A percentile compares a stretch with the other conserved stretches of the same genome.
Conservation (phyloP, 1,140 invertebrate species). For the Anastrepha ludens region DNA sequence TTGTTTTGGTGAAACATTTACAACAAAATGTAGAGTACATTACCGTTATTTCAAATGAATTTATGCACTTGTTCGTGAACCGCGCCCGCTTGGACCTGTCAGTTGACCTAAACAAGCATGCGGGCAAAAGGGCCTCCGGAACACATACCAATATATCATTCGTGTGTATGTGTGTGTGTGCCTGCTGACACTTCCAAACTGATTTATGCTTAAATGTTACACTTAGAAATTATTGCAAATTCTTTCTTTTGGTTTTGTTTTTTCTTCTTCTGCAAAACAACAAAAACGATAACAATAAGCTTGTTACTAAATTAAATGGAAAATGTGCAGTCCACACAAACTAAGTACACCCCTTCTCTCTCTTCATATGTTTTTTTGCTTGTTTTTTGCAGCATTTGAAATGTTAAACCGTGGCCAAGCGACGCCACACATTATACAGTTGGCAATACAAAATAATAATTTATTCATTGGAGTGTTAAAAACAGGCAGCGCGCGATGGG, state of each 20-base stretch:
- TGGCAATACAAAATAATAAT: slow-evolving; percentile 6
- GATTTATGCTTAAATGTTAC: slow-evolving; percentile 36
- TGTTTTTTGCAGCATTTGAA: not conserved
- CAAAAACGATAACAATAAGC: not conserved
- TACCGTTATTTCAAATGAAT: not conserved
- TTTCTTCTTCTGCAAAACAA: not conserved
- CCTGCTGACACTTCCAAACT: not conserved
- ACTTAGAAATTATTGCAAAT: slow-evolving; percentile 52
- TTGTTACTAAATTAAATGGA: slow-evolving; percentile 16
- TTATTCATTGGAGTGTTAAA: not conserved
- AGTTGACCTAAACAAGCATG: not conserved
- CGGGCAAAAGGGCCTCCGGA: not conserved
- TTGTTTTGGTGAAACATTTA: slow-evolving; percentile 14
- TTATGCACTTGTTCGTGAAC: not conserved
- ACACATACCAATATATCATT: not conserved
- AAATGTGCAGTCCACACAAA: not conserved
- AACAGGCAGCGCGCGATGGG: no score
- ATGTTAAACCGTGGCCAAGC: not conserved
- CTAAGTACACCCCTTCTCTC: no score
- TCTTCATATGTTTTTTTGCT: not conserved
- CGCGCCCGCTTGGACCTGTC: not conserved
- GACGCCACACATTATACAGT: not conserved
- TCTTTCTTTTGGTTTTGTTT: not conserved
- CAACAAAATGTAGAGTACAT: not conserved
- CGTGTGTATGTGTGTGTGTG: not conserved